phyloP scores from a whole-genome alignment of 2,888 invertebrate genomes.

The Anthoptus insignis region DNA sequence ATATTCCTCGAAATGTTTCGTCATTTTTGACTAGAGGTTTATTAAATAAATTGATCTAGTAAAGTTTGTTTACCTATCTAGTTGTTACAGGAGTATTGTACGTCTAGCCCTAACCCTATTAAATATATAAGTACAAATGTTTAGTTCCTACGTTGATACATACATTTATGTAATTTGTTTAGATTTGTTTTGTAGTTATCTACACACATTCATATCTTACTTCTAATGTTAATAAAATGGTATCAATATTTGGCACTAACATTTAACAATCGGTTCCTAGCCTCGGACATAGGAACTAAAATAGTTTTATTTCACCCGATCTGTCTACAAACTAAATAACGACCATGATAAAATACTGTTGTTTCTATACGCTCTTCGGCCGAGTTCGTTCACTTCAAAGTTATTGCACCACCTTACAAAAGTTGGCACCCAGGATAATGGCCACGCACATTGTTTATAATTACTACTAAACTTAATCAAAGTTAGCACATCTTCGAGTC shows the following conservation, averaged over 20 bases:
- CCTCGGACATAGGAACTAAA: background rate
- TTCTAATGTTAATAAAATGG: background rate
- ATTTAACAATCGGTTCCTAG: background rate
- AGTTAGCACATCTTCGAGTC: background rate
- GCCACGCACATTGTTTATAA: too few species aligned
- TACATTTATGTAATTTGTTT: background rate
- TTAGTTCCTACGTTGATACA: background rate
- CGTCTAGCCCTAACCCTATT: background rate
- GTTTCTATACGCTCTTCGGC: background rate
- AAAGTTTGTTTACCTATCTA: too few species aligned
- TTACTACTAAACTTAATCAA: too few species aligned
- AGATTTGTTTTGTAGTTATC: background rate
- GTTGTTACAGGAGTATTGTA: background rate
- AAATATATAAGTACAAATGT: constrained; percentile 1
- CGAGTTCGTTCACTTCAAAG: background rate
- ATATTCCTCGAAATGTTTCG: too few species aligned
- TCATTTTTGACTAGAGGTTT: too few species aligned
- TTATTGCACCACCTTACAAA: too few species aligned
- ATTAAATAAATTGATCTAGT: too few species aligned
- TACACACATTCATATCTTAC: background rate
- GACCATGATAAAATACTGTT: background rate
- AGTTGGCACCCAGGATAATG: too few species aligned
- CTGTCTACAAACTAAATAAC: constrained; percentile 1
- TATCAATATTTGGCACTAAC: constrained; percentile 3
- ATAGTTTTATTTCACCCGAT: background rate